Conservation (phyloP, 2,888 invertebrate species). For the Sceliomorpha sp. region DNA sequence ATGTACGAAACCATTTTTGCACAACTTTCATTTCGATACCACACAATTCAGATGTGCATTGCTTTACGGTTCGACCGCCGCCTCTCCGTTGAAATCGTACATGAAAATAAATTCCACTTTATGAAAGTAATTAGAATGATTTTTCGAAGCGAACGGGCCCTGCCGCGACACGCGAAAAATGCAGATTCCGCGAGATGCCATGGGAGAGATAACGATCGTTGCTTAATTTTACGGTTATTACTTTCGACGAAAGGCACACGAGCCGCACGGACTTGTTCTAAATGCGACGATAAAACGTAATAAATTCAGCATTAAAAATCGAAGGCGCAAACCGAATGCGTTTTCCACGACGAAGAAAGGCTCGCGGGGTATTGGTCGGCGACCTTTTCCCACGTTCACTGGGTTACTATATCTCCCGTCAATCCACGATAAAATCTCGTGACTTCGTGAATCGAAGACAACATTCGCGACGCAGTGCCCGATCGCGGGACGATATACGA, state of each 20-base stretch:
- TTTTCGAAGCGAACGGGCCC: too few relatives aligned
- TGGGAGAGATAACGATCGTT: conserved; percentile 34
- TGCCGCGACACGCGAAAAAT: conserved; percentile 38
- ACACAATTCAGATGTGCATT: too few relatives aligned
- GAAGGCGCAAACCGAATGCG: conserved; percentile 25
- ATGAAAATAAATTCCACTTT: too few relatives aligned
- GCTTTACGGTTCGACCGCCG: too few relatives aligned
- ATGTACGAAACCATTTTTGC: too few relatives aligned
- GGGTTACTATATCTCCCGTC: conserved; percentile 60
- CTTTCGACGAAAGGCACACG: conserved; percentile 15
- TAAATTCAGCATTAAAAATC: conserved; percentile 35
- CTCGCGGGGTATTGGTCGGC: conserved; percentile 30
- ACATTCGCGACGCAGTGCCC: conserved; percentile 43
- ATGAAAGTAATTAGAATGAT: too few relatives aligned
- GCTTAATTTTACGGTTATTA: conserved; percentile 43
- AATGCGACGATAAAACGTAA: conserved; percentile 38
- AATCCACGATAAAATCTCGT: conserved; percentile 58
- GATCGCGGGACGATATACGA: conserved; percentile 39
- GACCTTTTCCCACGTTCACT: conserved; percentile 61
- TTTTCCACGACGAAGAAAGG: conserved; percentile 48
- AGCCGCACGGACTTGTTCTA: conserved; percentile 33
- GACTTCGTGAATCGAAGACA: conserved; percentile 58
- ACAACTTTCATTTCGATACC: too few relatives aligned
- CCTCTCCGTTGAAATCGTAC: too few relatives aligned
- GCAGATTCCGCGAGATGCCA: conserved; percentile 11